Evolutionary conservation across 2,113 vertebrate genomes (phyloP).

Genomic region (Tricholaema leucomelas): DNA sequence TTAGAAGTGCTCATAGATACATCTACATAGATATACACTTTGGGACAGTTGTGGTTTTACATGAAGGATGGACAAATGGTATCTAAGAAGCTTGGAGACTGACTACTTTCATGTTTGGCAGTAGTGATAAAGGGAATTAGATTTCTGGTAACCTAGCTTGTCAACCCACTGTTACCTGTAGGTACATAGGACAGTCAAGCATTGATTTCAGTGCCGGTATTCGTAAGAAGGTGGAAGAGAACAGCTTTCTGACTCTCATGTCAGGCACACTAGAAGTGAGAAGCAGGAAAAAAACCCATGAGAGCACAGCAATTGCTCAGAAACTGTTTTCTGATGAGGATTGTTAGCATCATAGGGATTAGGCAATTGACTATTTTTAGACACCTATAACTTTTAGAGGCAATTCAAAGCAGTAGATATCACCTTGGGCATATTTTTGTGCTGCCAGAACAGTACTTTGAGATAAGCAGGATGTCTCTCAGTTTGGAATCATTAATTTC

Average conservation of each 20-base stretch:
- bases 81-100: neutral
- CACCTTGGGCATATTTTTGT: neutral
- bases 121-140: neutral
- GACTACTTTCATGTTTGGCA: neutral
- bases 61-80: neutral
- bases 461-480: constrained; percentile 30
- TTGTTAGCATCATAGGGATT: constrained; percentile 29
- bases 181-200: neutral
- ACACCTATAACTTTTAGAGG: constrained; percentile 34
- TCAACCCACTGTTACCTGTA: neutral
- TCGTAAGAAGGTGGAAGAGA: neutral
- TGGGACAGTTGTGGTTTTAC: neutral
- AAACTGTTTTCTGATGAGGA: neutral
- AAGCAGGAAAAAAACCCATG: neutral
- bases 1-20: neutral
- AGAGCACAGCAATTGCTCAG: constrained; percentile 3
- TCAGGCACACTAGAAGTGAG: neutral
- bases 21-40: neutral
- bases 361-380: constrained; percentile 53
- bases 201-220: neutral
- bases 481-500: constrained; percentile 39
- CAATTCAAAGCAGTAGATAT: constrained; percentile 25
- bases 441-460: constrained; percentile 30
- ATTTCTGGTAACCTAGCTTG: neutral
- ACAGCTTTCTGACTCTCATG: neutral